Evolutionary conservation across 2,113 vertebrate species (phyloP).

Genomic region (Melanotaenia duboulayi): DNA sequence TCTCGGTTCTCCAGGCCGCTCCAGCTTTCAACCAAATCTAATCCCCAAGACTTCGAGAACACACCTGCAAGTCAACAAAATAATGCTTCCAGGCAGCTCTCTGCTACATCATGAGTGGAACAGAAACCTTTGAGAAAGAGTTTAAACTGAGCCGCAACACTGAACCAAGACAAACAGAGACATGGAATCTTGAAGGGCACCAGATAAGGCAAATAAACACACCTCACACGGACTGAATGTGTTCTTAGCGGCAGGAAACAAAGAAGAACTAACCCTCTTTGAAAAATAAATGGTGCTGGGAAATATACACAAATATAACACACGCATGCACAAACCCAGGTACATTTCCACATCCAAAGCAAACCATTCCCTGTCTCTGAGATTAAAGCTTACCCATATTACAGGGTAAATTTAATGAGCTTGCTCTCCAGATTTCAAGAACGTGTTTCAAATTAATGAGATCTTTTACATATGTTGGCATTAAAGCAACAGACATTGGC

Average conservation of each 20-base stretch:
- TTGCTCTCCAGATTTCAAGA: constrained; percentile 42
- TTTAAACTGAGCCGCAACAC: constrained; percentile 41
- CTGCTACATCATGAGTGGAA: constrained; percentile 5
- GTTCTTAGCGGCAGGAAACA: constrained; percentile 66
- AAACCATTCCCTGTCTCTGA: constrained; percentile 44
- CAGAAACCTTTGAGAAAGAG: constrained; percentile 10
- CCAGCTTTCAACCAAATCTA: background rate
- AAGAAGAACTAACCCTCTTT: constrained; percentile 65
- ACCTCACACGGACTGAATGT: constrained; percentile 61
- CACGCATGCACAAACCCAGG: constrained; percentile 37
- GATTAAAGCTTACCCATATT: constrained; percentile 45
- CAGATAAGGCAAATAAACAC: constrained; percentile 74
- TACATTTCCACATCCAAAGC: constrained; percentile 53
- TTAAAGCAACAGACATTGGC: constrained; percentile 58
- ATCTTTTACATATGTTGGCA: constrained; percentile 68
- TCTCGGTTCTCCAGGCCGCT: background rate
- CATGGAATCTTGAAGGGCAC: constrained; percentile 44
- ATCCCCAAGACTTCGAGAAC: constrained; percentile 1
- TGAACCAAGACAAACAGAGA: constrained; percentile 59
- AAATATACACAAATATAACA: constrained; percentile 71
- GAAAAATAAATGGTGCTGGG: constrained; percentile 74
- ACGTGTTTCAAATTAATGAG: constrained; percentile 68
- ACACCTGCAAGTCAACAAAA: background rate
- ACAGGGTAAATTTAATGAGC: constrained; percentile 50
- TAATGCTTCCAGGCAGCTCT: background rate